Evolutionary conservation across 2,113 vertebrate species (phyloP), one percentile per base, ranked within the genome.

Genomic region (Prietella phreatophila): DNA sequence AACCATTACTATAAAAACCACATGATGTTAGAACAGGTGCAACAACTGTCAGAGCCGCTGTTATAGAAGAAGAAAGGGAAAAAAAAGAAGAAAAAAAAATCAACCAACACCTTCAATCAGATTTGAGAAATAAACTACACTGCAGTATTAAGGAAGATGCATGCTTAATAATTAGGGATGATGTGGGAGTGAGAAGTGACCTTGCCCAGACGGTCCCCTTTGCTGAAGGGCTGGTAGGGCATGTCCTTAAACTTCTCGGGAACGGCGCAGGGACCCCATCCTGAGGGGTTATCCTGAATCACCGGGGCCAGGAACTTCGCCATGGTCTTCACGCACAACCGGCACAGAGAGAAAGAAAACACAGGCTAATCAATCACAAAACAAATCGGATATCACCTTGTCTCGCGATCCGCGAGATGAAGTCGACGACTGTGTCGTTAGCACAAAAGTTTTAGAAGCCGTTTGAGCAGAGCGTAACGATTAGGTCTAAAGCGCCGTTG

Each of bases 151-250:
- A 0, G 10, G 60, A 50, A 42, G 30, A 13, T 30, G 42, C 5
- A 13, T 3, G 5, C 30, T 5, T 47, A 27, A 53, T 27, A 33
- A 25, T 86, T 20, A 3, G 14, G 39, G 33, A 36, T 22, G 39
- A 47, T 27, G 0, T 11, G 13, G 0, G 56, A 69, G 47, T 7
- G 30, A 67, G 56, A 15, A 30, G 86, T 63, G 92, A 99, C 98
- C 97, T 99, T 99, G 71, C 98, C 98, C 55, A 99, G 95, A 10
- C 98, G 96, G 87, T 99, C 98, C 90, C 98, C 98, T 93, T 99
- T 99, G 90, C 98, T 99, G 94, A 99, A 99, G 0, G 98, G 98
- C 94, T 99, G 98, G 93, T 99, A 99, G 0, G 98, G 98, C 98
- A 99, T 99, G 88, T 99, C 98, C 91, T 96, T 97, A 89, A 99